Conservation (phyloP, 2,113 vertebrate species). For the Ginglymostoma cirratum region DNA sequence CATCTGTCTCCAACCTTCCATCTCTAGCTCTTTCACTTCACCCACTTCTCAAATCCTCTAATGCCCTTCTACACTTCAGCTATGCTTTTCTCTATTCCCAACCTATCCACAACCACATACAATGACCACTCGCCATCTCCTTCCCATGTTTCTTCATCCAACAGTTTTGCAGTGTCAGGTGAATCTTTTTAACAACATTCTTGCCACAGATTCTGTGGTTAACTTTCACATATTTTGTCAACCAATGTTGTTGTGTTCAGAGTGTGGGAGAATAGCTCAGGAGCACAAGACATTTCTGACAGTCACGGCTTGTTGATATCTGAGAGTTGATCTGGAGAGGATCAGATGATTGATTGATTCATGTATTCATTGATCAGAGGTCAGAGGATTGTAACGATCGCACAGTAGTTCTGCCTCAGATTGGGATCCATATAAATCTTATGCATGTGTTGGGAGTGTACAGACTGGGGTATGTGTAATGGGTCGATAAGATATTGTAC, state of each 20-base stretch:
- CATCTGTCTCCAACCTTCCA: not conserved
- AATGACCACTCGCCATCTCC: not conserved
- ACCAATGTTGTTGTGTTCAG: not conserved
- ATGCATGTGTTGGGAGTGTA: not conserved
- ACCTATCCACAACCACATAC: not conserved
- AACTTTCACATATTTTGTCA: not conserved
- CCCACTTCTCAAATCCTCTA: not conserved
- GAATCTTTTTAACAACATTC: not conserved
- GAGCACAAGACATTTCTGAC: not conserved
- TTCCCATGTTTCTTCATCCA: not conserved
- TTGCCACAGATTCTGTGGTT: not conserved
- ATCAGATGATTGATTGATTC: too few species aligned
- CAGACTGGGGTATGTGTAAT: not conserved
- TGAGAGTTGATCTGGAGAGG: not conserved
- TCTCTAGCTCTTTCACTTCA: not conserved
- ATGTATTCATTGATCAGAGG: too few species aligned
- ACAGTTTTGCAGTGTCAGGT: not conserved
- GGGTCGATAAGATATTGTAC: not conserved
- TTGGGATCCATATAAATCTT: not conserved
- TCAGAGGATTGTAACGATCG: not conserved
- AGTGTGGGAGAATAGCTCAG: not conserved
- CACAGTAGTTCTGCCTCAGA: not conserved
- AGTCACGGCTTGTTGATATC: not conserved
- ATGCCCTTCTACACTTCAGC: not conserved
- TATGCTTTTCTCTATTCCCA: not conserved